Conservation (phyloP, 2,797 vertebrate genomes). For the Malurus leucopterus region DNA sequence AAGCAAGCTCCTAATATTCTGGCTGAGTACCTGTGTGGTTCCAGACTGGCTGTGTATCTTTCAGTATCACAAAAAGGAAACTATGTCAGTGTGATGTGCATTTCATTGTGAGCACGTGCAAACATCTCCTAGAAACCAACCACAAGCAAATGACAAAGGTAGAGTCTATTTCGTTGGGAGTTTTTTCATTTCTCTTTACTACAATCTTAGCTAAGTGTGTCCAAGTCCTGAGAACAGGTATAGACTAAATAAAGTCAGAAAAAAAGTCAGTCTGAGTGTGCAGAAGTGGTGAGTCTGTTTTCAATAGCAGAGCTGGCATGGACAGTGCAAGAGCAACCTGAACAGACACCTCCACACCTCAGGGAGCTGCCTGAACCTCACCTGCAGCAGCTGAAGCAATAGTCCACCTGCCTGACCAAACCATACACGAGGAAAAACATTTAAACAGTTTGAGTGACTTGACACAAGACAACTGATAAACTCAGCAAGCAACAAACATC, state of each 20-base stretch:
- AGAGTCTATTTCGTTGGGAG: neutral
- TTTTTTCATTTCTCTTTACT: neutral
- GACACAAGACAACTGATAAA: neutral
- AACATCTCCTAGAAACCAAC: neutral
- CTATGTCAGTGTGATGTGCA: neutral
- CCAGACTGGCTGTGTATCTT: neutral
- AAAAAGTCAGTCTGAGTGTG: neutral
- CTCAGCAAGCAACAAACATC: neutral
- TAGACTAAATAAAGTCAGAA: neutral
- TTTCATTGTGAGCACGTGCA: neutral
- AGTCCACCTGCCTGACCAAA: neutral
- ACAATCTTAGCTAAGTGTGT: neutral
- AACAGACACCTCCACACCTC: neutral
- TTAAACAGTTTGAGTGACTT: neutral
- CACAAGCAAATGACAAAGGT: neutral
- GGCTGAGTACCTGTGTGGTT: fast-evolving
- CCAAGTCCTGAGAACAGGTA: neutral
- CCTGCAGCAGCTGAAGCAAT: neutral
- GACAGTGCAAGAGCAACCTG: neutral
- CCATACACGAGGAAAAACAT: neutral
- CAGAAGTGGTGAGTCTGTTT: neutral
- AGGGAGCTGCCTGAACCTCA: neutral
- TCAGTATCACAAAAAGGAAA: neutral
- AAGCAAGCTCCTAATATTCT: neutral
- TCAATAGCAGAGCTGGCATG: neutral